Percentiles rank a stretch among this genome's conserved stretches.
Conservation (phyloP, 2,797 vertebrate genomes). For the Rhinophrynus dorsalis region DNA sequence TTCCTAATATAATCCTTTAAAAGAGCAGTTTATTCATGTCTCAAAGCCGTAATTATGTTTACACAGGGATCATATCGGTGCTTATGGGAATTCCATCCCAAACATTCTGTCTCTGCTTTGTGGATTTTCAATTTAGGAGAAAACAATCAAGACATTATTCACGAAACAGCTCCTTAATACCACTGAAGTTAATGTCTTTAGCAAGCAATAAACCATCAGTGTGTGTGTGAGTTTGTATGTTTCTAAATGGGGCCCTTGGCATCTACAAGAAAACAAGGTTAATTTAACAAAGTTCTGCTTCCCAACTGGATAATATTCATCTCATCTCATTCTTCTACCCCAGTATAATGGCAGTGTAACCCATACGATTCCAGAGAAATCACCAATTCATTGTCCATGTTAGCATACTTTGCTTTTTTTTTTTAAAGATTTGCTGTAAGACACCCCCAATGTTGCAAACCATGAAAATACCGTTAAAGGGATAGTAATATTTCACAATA, state of each 20-base stretch:
- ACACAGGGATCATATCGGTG: constrained; percentile 20
- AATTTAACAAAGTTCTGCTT: not conserved
- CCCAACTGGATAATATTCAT: not conserved
- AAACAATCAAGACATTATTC: constrained; percentile 26
- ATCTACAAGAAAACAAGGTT: not conserved
- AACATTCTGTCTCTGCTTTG: constrained; percentile 21
- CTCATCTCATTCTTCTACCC: too few relatives aligned
- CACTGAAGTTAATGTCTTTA: constrained; percentile 6
- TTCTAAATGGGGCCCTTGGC: not conserved
- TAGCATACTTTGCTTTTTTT: too few relatives aligned
- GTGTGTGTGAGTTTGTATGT: too few relatives aligned
- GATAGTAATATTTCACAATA: too few relatives aligned
- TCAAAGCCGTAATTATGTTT: constrained; percentile 35
- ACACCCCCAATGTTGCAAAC: too few relatives aligned
- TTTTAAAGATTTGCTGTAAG: too few relatives aligned
- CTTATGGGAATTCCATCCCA: constrained; percentile 24
- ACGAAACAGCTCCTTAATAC: constrained; percentile 18
- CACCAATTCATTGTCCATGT: too few relatives aligned
- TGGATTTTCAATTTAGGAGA: constrained; percentile 31
- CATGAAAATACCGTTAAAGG: too few relatives aligned
- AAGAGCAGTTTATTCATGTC: constrained; percentile 24
- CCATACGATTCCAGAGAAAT: too few relatives aligned
- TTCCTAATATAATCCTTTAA: constrained; percentile 20
- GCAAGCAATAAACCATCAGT: not conserved
- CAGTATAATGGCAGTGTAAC: too few relatives aligned